These are phyloP conservation scores for Nibea coibor DNA, from an alignment of 2,113 vertebrate species.

Conservation along the genomic window DNA sequence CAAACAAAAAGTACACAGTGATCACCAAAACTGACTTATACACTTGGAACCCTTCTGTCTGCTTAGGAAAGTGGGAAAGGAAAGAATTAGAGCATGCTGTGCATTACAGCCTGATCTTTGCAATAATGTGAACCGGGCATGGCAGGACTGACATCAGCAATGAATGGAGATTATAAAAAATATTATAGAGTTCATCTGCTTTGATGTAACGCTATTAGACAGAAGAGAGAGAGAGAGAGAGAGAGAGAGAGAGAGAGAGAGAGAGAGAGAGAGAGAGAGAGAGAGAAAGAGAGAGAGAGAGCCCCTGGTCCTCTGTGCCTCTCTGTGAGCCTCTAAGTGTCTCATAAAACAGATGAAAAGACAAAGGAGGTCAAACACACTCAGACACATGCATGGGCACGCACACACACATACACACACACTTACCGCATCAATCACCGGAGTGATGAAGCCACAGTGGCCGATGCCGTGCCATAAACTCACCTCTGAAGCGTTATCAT, in stretches of 20 bases:
- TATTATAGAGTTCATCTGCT: conserved; percentile 54
- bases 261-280: background rate
- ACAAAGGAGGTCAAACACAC: conserved; percentile 59
- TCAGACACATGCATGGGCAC: conserved; percentile 8
- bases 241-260: background rate
- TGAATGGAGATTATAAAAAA: conserved; percentile 49
- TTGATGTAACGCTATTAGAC: conserved; percentile 40
- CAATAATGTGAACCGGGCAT: conserved; percentile 15
- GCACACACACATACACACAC: background rate
- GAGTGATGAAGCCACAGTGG: conserved; percentile 37
- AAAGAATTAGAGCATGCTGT: conserved; percentile 31
- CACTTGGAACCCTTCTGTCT: background rate
- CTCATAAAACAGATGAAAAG: conserved; percentile 61
- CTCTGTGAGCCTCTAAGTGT: conserved; percentile 31
- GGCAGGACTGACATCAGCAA: conserved; percentile 30
- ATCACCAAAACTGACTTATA: conserved; percentile 7
- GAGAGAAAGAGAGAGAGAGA: conserved; percentile 2
- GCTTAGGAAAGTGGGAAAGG: conserved; percentile 1
- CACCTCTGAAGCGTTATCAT: conserved; percentile 52
- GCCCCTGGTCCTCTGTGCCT: conserved; percentile 1
- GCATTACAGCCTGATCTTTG: conserved; percentile 17
- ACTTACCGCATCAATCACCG: conserved; percentile 51
- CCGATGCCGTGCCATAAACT: conserved; percentile 51
- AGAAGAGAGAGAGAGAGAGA: background rate
- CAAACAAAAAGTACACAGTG: conserved; percentile 8